A percentile compares a stretch with the other conserved stretches of the same genome.
phyloP scores from a whole-genome alignment of 2,888 invertebrate genomes.

The Microplitis deprimator region DNA sequence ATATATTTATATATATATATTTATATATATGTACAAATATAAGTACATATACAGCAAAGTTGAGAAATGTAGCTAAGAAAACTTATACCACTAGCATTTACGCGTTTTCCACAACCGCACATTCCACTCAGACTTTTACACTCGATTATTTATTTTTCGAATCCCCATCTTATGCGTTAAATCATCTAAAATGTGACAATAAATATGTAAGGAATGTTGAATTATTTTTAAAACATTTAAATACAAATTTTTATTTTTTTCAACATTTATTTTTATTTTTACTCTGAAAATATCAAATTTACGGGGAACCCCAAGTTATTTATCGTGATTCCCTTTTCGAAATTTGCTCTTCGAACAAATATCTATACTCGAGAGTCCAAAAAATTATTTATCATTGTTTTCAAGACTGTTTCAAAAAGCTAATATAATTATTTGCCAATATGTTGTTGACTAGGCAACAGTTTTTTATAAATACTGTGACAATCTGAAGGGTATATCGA shows the following conservation, averaged over 20 bases:
- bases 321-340: no score
- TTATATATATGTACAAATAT: not conserved
- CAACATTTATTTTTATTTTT: not conserved
- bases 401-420: no score
- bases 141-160: constrained; percentile 10
- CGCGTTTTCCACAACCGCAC: constrained; percentile 10
- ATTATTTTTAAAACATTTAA: not conserved
- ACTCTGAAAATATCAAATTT: not conserved
- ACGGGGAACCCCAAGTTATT: no score
- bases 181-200: not conserved
- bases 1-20: not conserved
- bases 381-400: no score
- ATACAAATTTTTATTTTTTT: not conserved
- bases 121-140: not conserved
- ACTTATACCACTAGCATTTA: constrained; percentile 2
- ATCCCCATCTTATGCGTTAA: not conserved
- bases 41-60: not conserved
- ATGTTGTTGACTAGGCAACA: no score
- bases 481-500: no score
- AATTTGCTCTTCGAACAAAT: no score
- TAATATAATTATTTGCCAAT: no score
- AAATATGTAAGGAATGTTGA: not conserved
- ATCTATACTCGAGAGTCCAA: no score
- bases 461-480: no score
- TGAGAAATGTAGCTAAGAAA: not conserved